phyloP scores from a whole-genome alignment of 1,140 invertebrate species.

The Lysiphlebus fabarum region DNA sequence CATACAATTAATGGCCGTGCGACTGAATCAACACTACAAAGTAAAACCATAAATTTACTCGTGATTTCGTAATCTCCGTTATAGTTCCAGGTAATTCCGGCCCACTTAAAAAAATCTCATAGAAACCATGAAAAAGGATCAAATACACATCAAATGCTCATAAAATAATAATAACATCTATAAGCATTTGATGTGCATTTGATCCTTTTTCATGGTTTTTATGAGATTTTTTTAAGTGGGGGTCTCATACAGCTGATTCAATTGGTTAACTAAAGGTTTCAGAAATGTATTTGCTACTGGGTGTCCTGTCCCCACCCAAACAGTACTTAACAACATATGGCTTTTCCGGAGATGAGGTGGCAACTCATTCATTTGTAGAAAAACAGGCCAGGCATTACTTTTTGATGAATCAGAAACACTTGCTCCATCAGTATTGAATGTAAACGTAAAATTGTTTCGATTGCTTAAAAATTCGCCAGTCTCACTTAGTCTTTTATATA shows the following conservation, averaged over 20 bases:
- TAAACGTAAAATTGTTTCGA: conserved; percentile 13
- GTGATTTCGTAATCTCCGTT: background rate
- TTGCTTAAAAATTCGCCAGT: conserved; percentile 13
- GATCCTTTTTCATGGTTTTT: too few species aligned
- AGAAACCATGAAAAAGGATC: too few species aligned
- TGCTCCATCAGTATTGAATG: conserved; percentile 13
- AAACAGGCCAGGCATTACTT: conserved; percentile 11
- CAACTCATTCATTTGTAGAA: conserved; percentile 19
- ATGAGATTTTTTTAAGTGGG: too few species aligned
- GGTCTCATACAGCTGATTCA: conserved; percentile 9
- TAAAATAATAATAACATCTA: too few species aligned
- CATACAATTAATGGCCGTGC: conserved; percentile 13
- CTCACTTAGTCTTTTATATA: conserved; percentile 5
- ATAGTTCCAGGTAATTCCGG: conserved; percentile 12
- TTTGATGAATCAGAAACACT: conserved; percentile 10
- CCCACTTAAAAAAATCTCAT: too few species aligned
- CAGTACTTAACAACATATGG: conserved; percentile 17
- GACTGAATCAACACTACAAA: conserved; percentile 13
- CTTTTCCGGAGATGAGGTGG: conserved; percentile 15
- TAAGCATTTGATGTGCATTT: too few species aligned
- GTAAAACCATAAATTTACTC: conserved; percentile 13
- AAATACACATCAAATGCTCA: too few species aligned
- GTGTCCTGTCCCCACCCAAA: conserved; percentile 17
- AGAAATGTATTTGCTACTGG: conserved; percentile 10
- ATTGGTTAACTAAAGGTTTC: conserved; percentile 6